Conservation (phyloP, 2,113 vertebrate species). For the Upupa epops region DNA sequence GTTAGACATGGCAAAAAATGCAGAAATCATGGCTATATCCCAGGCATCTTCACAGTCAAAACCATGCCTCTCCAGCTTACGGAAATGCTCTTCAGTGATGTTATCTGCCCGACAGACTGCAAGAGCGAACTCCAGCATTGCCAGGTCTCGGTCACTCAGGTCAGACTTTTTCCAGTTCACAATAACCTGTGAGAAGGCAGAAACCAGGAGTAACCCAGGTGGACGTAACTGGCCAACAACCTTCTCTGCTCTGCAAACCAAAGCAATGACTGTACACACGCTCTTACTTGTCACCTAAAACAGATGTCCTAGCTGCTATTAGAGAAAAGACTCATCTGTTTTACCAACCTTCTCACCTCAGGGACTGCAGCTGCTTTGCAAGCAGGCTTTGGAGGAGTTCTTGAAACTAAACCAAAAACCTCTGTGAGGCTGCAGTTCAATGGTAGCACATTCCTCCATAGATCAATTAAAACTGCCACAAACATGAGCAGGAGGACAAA, state of each 20-base stretch:
- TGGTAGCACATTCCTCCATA: neutral
- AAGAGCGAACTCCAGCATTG: conserved; percentile 86
- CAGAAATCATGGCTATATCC: conserved; percentile 83
- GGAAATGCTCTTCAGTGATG: conserved; percentile 81
- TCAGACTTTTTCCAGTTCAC: conserved; percentile 82
- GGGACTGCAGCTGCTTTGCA: neutral
- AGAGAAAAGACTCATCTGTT: neutral
- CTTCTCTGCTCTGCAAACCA: neutral
- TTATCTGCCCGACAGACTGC: conserved; percentile 78
- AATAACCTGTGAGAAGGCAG: conserved; percentile 70
- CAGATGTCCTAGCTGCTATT: neutral
- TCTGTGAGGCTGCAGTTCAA: neutral
- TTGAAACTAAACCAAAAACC: rapidly evolving
- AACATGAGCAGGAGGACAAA: neutral
- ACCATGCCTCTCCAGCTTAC: conserved; percentile 76
- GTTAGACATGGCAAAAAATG: conserved; percentile 86
- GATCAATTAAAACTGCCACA: neutral
- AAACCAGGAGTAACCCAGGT: neutral
- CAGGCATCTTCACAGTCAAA: conserved; percentile 85
- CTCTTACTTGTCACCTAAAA: neutral
- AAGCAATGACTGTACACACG: neutral
- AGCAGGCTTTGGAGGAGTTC: neutral
- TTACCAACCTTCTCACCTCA: rapidly evolving
- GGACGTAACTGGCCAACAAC: too few relatives aligned
- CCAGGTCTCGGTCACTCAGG: conserved; percentile 72